Evolutionary conservation across 2,888 invertebrate species (phyloP), one percentile per base, ranked within the genome.

Genomic region (Athrips mouffetella): DNA sequence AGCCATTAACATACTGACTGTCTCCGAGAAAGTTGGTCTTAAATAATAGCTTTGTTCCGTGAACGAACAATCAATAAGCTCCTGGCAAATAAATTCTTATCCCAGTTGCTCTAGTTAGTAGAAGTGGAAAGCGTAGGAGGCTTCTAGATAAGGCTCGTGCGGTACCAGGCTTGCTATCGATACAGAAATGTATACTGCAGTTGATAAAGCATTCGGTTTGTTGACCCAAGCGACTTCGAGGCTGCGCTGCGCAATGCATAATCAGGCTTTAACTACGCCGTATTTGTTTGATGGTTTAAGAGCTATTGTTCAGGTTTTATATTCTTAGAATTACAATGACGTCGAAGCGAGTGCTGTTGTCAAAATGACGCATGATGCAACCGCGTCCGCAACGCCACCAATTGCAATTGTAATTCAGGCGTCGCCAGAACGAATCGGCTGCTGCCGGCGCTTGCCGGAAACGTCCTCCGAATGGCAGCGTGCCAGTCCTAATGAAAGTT

Each of bases 361-460:
- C 49, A 45, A 60, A 55, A 69, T 84, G 80, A 84, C 79, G 76
- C 82, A 82, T 73, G 67, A 55, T 63, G 62, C 66, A 73, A 64
- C 62, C 68, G 64, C 70, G 76, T 73, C 74, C 70, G 73, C 63
- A 60, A 55, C 64, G 63, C 65, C 67, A 67, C 61, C 66, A 65
- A 70, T 78, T 76, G 77, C 76, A 72, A 77, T 73, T 76, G 73
- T 73, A 70, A 77, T 80, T 76, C 78, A 73, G 73, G 69, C 77
- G 73, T 73, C 73, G 75, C 74, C 70, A 74, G 70, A 79, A 79
- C 77, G 71, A 79, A 80, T 76, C 71, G 76, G 65, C 59, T 63
- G 60, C 62, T 63, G 67, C 73, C 70, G 73, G 67, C 73, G 71
- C 65, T 80, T 78, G 73, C 72, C 78, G 81, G 80, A 81, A 82